phyloP scores from a whole-genome alignment of 2,113 vertebrate genomes.

The Noctilio leporinus region DNA sequence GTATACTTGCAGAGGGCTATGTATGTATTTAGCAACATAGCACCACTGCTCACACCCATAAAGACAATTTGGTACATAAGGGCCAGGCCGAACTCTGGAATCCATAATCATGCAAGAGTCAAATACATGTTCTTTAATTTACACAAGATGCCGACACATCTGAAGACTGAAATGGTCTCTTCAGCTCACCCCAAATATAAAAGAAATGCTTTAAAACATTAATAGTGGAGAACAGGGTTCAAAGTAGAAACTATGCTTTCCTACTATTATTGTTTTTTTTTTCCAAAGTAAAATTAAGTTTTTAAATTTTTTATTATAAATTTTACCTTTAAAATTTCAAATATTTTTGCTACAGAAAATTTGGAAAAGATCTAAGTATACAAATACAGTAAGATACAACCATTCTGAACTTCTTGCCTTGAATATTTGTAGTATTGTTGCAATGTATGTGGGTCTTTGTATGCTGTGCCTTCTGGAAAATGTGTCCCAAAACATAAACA shows the following conservation, averaged over 20 bases:
- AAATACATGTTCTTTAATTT: background rate
- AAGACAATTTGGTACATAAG: background rate
- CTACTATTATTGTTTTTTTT: background rate
- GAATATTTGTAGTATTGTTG: background rate
- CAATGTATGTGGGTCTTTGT: background rate
- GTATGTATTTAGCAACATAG: too few relatives aligned
- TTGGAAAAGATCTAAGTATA: background rate
- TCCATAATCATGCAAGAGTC: background rate
- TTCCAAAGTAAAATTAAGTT: background rate
- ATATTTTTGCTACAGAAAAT: background rate
- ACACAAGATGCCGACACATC: background rate
- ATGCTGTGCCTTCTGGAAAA: background rate
- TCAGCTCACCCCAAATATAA: background rate
- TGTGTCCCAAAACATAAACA: background rate
- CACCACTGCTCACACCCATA: background rate
- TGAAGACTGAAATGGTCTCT: background rate
- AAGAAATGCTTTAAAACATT: slow-evolving; percentile 2
- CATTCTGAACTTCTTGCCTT: background rate
- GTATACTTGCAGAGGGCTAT: background rate
- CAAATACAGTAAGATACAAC: background rate
- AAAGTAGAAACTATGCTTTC: background rate
- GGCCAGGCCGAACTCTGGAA: background rate
- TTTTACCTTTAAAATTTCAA: background rate
- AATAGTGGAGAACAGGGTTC: background rate
- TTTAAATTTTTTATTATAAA: background rate